These are phyloP conservation scores for Agriopis aurantiaria DNA, from an alignment of 2,888 invertebrate genomes.

Conservation along the genomic window DNA sequence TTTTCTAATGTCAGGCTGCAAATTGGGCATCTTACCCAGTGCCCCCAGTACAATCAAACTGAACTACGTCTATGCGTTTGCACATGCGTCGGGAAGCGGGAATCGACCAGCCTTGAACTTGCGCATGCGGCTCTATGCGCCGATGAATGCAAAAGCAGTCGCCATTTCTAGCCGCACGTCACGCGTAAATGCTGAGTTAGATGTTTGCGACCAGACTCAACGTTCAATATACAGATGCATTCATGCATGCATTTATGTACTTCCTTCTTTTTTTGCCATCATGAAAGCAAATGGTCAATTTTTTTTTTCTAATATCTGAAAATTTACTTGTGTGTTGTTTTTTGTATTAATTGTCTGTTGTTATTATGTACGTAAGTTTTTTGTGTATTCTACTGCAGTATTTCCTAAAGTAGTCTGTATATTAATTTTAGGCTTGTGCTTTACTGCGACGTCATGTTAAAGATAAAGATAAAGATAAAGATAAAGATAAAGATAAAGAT, in stretches of 20 bases:
- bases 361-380: no score
- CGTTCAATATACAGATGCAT: neutral
- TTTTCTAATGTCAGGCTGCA: neutral
- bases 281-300: neutral
- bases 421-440: no score
- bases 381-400: no score
- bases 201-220: slow-evolving; percentile 5
- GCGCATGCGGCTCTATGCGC: slow-evolving; percentile 72
- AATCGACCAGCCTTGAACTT: slow-evolving; percentile 85
- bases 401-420: no score
- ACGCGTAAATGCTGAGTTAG: slow-evolving; percentile 20
- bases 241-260: neutral
- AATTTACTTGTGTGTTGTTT: no score
- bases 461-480: no score
- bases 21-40: slow-evolving; percentile 9
- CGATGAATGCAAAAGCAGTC: slow-evolving; percentile 74
- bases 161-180: slow-evolving; percentile 73
- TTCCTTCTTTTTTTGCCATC: neutral
- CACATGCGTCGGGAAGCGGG: slow-evolving; percentile 81
- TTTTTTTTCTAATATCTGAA: no score
- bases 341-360: no score
- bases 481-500: no score
- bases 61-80: slow-evolving; percentile 57
- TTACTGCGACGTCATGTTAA: no score
- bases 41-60: slow-evolving; percentile 7